Percentiles rank a stretch among this genome's conserved stretches.
Conservation (phyloP, 2,888 invertebrate genomes). For the Beris chalybata region DNA sequence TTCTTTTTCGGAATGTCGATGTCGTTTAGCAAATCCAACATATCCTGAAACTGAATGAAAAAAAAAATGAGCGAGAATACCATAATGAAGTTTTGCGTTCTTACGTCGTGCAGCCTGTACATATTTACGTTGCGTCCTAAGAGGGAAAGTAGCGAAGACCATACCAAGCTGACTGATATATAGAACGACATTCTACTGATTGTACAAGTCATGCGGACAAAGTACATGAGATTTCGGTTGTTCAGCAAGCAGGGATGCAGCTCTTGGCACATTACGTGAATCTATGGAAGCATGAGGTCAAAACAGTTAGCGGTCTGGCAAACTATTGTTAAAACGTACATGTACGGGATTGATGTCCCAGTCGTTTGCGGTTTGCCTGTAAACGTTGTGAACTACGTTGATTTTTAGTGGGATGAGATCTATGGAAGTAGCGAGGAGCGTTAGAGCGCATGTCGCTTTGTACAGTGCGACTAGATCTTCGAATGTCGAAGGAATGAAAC, state of each 20-base stretch:
- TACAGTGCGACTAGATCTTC: slow-evolving; percentile 14
- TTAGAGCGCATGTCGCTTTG: slow-evolving; percentile 4
- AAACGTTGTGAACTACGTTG: slow-evolving; percentile 16
- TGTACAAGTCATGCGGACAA: neutral
- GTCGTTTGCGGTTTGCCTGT: slow-evolving; percentile 3
- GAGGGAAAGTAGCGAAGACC: neutral
- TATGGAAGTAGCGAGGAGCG: neutral
- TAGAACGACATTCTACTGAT: slow-evolving; percentile 18
- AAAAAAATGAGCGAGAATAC: neutral
- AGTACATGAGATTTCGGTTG: slow-evolving; percentile 21
- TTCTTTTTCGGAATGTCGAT: slow-evolving; percentile 6
- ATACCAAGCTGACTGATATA: slow-evolving; percentile 19
- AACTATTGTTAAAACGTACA: neutral
- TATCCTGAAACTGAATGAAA: slow-evolving; percentile 6
- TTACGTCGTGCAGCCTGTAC: slow-evolving; percentile 18
- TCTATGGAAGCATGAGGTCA: neutral
- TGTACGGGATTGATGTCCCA: slow-evolving; percentile 12
- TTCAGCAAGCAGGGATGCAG: neutral
- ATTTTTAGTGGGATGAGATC: slow-evolving; percentile 16
- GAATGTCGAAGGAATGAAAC: slow-evolving; percentile 4
- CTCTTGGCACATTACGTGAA: slow-evolving; percentile 22
- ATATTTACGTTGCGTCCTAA: slow-evolving; percentile 8
- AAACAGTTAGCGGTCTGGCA: no score
- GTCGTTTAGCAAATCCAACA: slow-evolving; percentile 4
- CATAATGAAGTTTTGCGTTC: neutral